Evolutionary conservation across 2,888 invertebrate genomes (phyloP), one percentile per base, ranked within the genome.

Genomic region (Platerodrilus igneus): DNA sequence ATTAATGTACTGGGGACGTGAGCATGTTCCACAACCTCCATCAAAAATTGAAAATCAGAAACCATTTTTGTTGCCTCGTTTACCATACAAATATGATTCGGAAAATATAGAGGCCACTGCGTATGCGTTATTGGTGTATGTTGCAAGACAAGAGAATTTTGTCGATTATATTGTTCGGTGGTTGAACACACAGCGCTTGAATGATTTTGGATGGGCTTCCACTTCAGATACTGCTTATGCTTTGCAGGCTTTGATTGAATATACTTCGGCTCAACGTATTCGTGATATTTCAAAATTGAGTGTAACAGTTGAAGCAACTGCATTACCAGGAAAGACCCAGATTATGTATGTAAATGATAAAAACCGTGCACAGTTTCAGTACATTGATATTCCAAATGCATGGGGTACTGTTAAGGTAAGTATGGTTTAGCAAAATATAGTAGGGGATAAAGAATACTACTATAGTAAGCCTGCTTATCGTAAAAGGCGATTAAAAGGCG

Each of bases 91-190:
- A 53, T 89, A 83, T 63, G 96, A 96, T 70, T 81, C 90, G 0
- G 83, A 87, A 61, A 95, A 94, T 64, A 85, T 95, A 27, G 93
- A 93, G 59, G 82, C 94, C 0, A 96, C 95, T 0, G 86, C 94
- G 0, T 95, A 93, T 64, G 95, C 89, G 1, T 70, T 96, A 30
- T 71, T 96, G 55, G 86, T 91, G 0, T 90, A 92, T 62, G 89
- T 90, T 46, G 86, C 86, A 17, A 77, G 89, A 10, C 85, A 91
- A 63, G 90, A 91, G 59, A 70, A 79, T 35, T 77, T 81, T 55
- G 81, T 88, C 41, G 89, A 92, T 58, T 80, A 84, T 2, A 90
- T 93, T 51, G 91, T 92, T 6, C 83, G 86, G 63, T 93, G 93
- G 93, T 71, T 93, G 23, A 93, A 92, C 63, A 76, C 89, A 1